Base-by-base conservation (phyloP, 1,140 invertebrate genomes). In the Drosophila equinoxialis region DNA sequence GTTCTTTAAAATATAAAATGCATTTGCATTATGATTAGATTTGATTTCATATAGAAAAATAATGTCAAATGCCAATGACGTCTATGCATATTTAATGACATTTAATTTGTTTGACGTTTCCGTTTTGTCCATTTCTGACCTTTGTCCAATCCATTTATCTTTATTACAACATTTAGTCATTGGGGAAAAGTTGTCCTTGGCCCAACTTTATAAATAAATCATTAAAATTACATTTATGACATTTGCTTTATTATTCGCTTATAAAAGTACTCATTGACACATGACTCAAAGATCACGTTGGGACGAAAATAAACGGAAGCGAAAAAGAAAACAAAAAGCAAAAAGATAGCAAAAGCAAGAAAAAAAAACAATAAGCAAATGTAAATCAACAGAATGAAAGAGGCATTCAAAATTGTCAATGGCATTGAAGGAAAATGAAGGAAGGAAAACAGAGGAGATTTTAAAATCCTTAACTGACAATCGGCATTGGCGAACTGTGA, bases 391-490 rank as follows among this genome's bases (percentile, higher is more conserved):
- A 71, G 68, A 79, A 70, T 72, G 70, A 59, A 79, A 69, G 68
- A 39, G 67, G 62, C 68, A 65, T 82, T 77, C 65, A 20, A 71
- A 83, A 80, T 77, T 87, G 79, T 68, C 72, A 63, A 45, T 41
- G 54, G 61, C 66, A 58, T 11, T 33, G 11, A 65, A 71, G 60
- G 54, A 71, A 68, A 75, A 71, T 10, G n/a, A 20, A 42, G 33
- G 13, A 61, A 61, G 3, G 13, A 35, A 37, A 59, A 17, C 33
- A 37, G 60, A 54, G 58, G 48, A 70, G 83, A 87, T 87, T 86
- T 89, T 87, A 77, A 89, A 87, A 89, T 87, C 83, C 73, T 68
- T 70, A 77, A 77, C 87, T 77, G 77, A 69, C 70, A 82, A 73
- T 79, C 81, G 81, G 68, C 80, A 60, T 75, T 41, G 30, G 58